These are phyloP conservation scores for Hippasteria phrygiana DNA, from an alignment of 53 echinoderm and acorn worm genomes.

Conservation along the genomic window DNA sequence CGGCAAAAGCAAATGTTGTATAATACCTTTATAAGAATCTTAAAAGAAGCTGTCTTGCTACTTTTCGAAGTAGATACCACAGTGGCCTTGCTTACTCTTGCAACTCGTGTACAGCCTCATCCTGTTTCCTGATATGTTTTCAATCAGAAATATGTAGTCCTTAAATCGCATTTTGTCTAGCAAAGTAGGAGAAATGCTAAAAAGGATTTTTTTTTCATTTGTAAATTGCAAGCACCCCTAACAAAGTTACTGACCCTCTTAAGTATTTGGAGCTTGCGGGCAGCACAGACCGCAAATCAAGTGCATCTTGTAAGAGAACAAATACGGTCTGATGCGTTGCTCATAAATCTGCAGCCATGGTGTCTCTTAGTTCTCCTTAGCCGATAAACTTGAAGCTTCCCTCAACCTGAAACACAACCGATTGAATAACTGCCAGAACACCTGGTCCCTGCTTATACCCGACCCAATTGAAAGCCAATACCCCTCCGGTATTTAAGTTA, in stretches of 20 bases:
- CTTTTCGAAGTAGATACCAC: too few species aligned
- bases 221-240: too few species aligned
- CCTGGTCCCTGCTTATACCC: slow-evolving; percentile 8
- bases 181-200: too few species aligned
- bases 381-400: background rate
- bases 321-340: background rate
- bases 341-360: background rate
- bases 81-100: too few species aligned
- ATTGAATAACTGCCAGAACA: slow-evolving; percentile 32
- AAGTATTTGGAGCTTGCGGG: background rate
- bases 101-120: too few species aligned
- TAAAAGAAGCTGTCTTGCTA: too few species aligned
- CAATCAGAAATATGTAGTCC: too few species aligned
- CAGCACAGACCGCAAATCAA: background rate
- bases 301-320: background rate
- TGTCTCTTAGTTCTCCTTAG: background rate
- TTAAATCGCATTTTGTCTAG: too few species aligned
- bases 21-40: too few species aligned
- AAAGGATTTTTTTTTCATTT: too few species aligned
- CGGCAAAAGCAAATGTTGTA: too few species aligned
- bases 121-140: too few species aligned
- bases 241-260: background rate
- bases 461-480: slow-evolving; percentile 17
- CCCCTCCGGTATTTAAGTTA: background rate
- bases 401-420: background rate